phyloP scores from a whole-genome alignment of 2,113 vertebrate genomes.

The Equus quagga region DNA sequence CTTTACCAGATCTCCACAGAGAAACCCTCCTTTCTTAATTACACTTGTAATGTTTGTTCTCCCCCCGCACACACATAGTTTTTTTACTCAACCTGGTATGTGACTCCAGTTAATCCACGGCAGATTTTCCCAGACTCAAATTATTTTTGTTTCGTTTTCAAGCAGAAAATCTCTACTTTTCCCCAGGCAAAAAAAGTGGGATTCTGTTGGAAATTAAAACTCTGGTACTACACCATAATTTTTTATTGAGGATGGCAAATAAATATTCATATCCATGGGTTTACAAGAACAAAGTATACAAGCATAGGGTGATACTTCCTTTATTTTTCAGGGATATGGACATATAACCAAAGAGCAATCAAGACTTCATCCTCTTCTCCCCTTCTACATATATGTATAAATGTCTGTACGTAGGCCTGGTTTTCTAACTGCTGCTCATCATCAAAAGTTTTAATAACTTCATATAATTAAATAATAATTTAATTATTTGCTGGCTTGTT shows the following conservation, averaged over 20 bases:
- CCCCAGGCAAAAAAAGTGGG: neutral
- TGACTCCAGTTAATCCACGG: neutral
- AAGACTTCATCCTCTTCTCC: neutral
- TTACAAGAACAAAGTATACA: neutral
- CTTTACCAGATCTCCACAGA: neutral
- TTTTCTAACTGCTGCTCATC: neutral
- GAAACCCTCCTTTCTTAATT: conserved; percentile 58
- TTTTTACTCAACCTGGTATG: neutral
- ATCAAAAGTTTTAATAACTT: neutral
- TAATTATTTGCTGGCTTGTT: neutral
- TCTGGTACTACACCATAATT: neutral
- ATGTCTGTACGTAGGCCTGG: neutral
- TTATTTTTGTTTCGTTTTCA: neutral
- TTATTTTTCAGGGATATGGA: neutral
- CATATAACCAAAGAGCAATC: neutral
- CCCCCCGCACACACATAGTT: neutral
- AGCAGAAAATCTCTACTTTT: neutral
- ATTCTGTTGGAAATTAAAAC: neutral
- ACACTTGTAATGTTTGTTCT: conserved; percentile 36
- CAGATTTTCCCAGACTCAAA: neutral
- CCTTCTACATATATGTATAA: neutral
- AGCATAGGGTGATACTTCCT: neutral
- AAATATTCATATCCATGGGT: neutral
- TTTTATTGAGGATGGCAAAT: neutral
- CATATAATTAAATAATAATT: neutral